Percentiles rank a stretch among this genome's conserved stretches.
These are phyloP conservation scores for Pseudachorutes palmiensis DNA, from an alignment of 1,140 invertebrate genomes.

Conservation along the genomic window DNA sequence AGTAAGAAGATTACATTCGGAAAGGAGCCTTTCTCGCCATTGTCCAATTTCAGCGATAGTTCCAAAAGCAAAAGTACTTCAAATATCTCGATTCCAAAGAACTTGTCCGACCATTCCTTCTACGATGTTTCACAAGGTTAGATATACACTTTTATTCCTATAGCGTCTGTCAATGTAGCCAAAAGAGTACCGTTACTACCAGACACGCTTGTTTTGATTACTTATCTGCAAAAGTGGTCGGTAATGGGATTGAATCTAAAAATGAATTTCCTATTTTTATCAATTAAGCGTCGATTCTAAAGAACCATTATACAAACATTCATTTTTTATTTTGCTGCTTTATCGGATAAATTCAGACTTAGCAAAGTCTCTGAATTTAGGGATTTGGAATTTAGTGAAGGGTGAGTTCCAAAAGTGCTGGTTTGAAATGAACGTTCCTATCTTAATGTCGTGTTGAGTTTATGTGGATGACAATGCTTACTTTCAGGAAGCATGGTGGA, in stretches of 20 bases:
- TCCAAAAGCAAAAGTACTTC: slow-evolving; percentile 31
- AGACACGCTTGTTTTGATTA: no score
- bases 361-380: slow-evolving; percentile 39
- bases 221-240: no score
- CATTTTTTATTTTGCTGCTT: not conserved
- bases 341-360: slow-evolving; percentile 27
- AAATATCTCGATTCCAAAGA: slow-evolving; percentile 45
- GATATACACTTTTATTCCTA: not conserved
- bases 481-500: no score
- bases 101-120: slow-evolving; percentile 55
- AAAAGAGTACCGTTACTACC: no score
- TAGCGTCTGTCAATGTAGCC: no score
- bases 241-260: no score
- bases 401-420: slow-evolving; percentile 29
- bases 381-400: slow-evolving; percentile 35
- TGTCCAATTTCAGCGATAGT: slow-evolving; percentile 8
- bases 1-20: slow-evolving; percentile 36
- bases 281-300: not conserved
- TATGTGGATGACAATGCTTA: no score
- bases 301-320: not conserved
- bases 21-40: slow-evolving; percentile 15
- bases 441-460: no score
- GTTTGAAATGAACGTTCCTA: no score
- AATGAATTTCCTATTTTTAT: no score
- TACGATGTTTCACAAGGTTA: slow-evolving; percentile 58